Base-by-base conservation (phyloP, 2,888 invertebrate genomes). In the Tachina fera region DNA sequence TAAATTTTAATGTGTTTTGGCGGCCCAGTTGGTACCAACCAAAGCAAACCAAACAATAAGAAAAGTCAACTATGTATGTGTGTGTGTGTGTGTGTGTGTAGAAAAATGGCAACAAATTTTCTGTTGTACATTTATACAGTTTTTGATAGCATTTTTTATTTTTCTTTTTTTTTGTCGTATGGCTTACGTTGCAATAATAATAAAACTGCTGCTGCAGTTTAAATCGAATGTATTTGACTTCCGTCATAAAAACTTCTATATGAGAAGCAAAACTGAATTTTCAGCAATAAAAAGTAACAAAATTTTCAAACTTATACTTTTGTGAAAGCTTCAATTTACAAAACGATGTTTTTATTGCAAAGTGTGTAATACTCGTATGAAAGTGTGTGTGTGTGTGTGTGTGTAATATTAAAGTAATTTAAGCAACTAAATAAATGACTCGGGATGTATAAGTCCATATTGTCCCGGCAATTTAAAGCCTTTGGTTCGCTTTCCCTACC, bases 201-300 rank as follows among this genome's bases (percentile, higher is more conserved):
- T 79, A 79, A 76, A 82, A 60, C 8, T 76, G 45, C 61, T 68
- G 16, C 68, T 81, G 61, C 71, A 79, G 79, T 76, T 82, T 74
- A 78, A 82, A 82, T 85, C 70, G 74, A 77, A 85, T 82, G 77
- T 70, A 74, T 81, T 85, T 74, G 63, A 82, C 78, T 85, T 79
- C 79, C 82, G 78, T 65, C 79, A 83, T 75, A 79, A 79, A 83
- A 79, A 68, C 79, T 86, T 77, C 47, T 58, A 70, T 67, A 31
- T 56, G 56, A 51, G 51, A 60, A 43, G 65, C 49, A 75, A 41
- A 19, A 63, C 8, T 45, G 11, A 65, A 45, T 14, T 31, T 41
- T 19, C 11, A 45, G 1, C 1, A 22, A 45, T 10, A 14, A 58
- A 60, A 47, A 31, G 47, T 16, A 19, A 43, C 5, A 19, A 45